A percentile compares a stretch with the other conserved stretches of the same genome.
Evolutionary conservation across 2,888 invertebrate genomes (phyloP).

Genomic region (Rhorus exstirpatorius): DNA sequence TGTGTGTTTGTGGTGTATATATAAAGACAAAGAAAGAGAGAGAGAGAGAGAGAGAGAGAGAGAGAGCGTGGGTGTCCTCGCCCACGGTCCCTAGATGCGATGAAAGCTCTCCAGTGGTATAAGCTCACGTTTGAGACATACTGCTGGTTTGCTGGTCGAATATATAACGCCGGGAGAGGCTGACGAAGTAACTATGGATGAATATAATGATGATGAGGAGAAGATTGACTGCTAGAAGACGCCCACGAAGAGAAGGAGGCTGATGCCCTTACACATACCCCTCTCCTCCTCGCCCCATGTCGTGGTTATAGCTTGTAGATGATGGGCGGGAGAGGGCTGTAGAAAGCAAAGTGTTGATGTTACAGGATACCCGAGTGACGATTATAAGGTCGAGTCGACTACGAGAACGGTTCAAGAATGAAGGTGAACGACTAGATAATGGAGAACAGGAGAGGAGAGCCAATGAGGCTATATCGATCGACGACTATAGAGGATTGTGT

Average conservation of each 20-base stretch:
- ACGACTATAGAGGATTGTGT: no score
- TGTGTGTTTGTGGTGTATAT: not conserved
- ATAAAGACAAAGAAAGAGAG: conserved; percentile 1
- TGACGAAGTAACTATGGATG: conserved; percentile 43
- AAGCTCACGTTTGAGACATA: conserved; percentile 39
- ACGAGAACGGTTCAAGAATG: not conserved
- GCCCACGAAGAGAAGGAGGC: conserved; percentile 13
- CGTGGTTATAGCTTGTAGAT: conserved; percentile 8
- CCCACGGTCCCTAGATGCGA: conserved; percentile 2
- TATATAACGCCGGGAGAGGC: conserved; percentile 31
- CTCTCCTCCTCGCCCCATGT: no score
- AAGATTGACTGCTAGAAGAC: conserved; percentile 42
- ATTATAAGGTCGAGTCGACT: conserved; percentile 33
- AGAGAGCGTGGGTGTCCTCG: conserved; percentile 15
- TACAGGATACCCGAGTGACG: conserved; percentile 23
- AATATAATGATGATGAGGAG: conserved; percentile 55
- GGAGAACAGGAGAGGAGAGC: conserved; percentile 1
- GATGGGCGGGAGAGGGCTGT: not conserved
- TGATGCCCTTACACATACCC: conserved; percentile 16
- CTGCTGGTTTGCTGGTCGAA: conserved; percentile 38
- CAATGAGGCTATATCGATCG: not conserved
- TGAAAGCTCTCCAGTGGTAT: conserved; percentile 45
- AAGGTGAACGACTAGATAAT: not conserved
- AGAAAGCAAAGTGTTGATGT: conserved; percentile 37
- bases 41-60: conserved; percentile 10